phyloP scores from a whole-genome alignment of 2,888 invertebrate species.

The Dastarcus helophoroides region DNA sequence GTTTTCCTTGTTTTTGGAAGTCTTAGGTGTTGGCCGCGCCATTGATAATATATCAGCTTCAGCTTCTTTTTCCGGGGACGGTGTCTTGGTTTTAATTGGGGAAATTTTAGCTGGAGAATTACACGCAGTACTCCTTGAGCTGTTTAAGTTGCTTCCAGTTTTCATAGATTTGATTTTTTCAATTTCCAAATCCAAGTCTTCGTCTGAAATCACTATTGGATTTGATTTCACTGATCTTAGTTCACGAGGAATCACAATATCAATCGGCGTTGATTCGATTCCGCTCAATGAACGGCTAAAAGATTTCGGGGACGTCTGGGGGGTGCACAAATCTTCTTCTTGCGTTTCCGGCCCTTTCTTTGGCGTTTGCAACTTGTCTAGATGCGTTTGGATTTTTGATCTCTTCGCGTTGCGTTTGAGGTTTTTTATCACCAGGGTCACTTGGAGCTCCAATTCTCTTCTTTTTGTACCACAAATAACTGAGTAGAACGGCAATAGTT shows the following conservation, averaged over 20 bases:
- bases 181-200: conserved; percentile 57
- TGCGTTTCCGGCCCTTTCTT: conserved; percentile 5
- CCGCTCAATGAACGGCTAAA: conserved; percentile 39
- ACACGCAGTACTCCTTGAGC: conserved; percentile 11
- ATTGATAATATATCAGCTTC: conserved; percentile 5
- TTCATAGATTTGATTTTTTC: conserved; percentile 49
- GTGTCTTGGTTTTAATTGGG: conserved; percentile 12
- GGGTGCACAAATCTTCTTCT: too few species aligned
- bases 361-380: not conserved
- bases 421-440: conserved; percentile 56
- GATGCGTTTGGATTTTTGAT: not conserved
- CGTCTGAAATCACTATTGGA: conserved; percentile 50
- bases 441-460: conserved; percentile 61
- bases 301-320: conserved; percentile 22
- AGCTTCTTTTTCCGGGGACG: conserved; percentile 12
- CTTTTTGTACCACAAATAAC: conserved; percentile 74
- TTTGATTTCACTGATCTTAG: conserved; percentile 36
- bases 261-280: conserved; percentile 56
- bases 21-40: not conserved
- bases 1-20: conserved; percentile 1
- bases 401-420: too few species aligned
- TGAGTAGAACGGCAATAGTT: conserved; percentile 66
- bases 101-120: conserved; percentile 10
- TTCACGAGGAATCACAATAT: conserved; percentile 41
- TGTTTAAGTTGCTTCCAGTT: conserved; percentile 14